phyloP scores from a whole-genome alignment of 2,888 invertebrate species.

The Cenopis cana region DNA sequence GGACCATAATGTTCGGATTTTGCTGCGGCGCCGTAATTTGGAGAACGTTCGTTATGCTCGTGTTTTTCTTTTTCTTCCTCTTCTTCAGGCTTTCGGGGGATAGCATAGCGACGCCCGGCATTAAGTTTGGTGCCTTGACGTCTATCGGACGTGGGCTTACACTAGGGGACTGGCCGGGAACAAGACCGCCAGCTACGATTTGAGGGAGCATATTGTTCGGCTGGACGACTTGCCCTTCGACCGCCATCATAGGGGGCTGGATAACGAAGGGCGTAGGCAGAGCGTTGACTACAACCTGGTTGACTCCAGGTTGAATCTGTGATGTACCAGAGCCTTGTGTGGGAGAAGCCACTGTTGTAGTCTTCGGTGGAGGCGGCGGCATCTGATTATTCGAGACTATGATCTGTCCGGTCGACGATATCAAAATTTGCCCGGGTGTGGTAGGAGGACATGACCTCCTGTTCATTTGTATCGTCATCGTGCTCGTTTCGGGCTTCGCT shows the following conservation, averaged over 20 bases:
- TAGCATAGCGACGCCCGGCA: conserved; percentile 81
- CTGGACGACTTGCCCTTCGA: conserved; percentile 89
- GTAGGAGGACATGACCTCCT: conserved; percentile 61
- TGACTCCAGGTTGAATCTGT: conserved; percentile 89
- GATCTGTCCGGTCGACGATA: conserved; percentile 90
- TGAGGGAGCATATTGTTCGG: conserved; percentile 90
- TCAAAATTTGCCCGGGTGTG: conserved; percentile 89
- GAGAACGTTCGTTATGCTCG: conserved; percentile 89
- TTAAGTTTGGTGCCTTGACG: conserved; percentile 76
- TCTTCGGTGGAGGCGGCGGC: conserved; percentile 87
- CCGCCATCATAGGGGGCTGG: conserved; percentile 91
- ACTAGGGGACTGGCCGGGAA: conserved; percentile 82
- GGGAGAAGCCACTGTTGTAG: conserved; percentile 84
- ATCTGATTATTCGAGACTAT: conserved; percentile 88
- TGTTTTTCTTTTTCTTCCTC: conserved; percentile 90
- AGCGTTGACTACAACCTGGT: conserved; percentile 92
- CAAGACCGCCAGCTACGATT: conserved; percentile 87
- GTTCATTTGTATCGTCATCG: conserved; percentile 68
- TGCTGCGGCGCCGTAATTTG: conserved; percentile 89
- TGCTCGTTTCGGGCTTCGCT: conserved; percentile 68
- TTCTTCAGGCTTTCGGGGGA: conserved; percentile 89
- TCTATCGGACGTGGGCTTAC: conserved; percentile 83
- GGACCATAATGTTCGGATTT: conserved; percentile 86
- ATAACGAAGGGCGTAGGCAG: conserved; percentile 91
- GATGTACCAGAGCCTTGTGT: conserved; percentile 86